Percentiles rank a stretch among this genome's conserved stretches.
phyloP scores from a whole-genome alignment of 2,113 vertebrate species.

The Phrynocephalus versicolor region DNA sequence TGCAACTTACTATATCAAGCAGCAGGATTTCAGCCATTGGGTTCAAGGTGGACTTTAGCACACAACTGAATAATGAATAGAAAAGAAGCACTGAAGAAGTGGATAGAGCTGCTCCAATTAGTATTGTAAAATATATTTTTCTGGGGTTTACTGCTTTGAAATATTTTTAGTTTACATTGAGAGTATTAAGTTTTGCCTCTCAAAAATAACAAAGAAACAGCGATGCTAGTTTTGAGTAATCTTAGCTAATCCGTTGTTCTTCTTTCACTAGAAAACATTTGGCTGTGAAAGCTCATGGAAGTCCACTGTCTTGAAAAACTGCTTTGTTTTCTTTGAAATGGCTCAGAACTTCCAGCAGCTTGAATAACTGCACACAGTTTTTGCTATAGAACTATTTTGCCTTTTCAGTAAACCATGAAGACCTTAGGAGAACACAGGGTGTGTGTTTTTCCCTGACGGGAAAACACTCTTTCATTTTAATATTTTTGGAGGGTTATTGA shows the following conservation, averaged over 20 bases:
- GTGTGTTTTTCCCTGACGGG: constrained; percentile 63
- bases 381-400: constrained; percentile 16
- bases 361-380: constrained; percentile 35
- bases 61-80: constrained; percentile 48
- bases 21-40: constrained; percentile 21
- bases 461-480: constrained; percentile 67
- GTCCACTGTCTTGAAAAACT: constrained; percentile 41
- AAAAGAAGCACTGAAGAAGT: constrained; percentile 29
- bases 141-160: constrained; percentile 37
- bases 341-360: constrained; percentile 50
- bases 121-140: constrained; percentile 44
- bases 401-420: constrained; percentile 37
- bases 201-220: constrained; percentile 22
- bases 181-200: constrained; percentile 32
- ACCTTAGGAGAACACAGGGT: constrained; percentile 41
- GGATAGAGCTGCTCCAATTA: constrained; percentile 44
- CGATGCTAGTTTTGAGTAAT: constrained; percentile 35
- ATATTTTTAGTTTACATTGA: constrained; percentile 34
- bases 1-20: neutral
- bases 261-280: constrained; percentile 50
- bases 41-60: constrained; percentile 58
- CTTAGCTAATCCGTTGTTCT: constrained; percentile 29
- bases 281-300: constrained; percentile 41
- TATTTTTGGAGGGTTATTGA: constrained; percentile 61
- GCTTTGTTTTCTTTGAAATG: constrained; percentile 6